Evolutionary conservation across 1,140 invertebrate genomes (phyloP), one percentile per base, ranked within the genome.

Genomic region (Neodiprion fabricii): DNA sequence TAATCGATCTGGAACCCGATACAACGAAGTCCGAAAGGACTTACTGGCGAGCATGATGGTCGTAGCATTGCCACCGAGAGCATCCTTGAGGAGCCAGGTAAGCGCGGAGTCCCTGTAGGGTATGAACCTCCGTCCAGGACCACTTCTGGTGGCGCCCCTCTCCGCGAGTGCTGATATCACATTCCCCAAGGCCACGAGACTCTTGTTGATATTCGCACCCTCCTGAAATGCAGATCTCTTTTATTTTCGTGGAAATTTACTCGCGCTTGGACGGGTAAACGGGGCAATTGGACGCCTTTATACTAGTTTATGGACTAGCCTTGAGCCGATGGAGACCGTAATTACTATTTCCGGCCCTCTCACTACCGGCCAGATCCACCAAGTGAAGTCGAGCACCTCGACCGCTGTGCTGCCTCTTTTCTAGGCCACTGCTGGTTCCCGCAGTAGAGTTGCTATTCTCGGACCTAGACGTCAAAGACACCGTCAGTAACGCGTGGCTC

Each of bases 141-240:
- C 84, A 75, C 80, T 83, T 75, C 86, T 85, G 28, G 84, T 84
- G 71, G 84, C 86, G 11, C 89, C 89, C 88, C 81, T 79, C 87
- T 88, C 89, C 92, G 93, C 94, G 77, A 95, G 87, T 21, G 93
- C 91, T 28, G 93, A 94, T 80, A 95, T 95, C 48, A 95, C 94
- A 86, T 94, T 95, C 76, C 94, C 93, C 40, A 95, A 87, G 65
- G 93, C 94, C 1, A 95, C 94, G 61, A 96, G 87, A 69, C 94
- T 95, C 81, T 93, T 94, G 86, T 96, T 96, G 79, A 96, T 96
- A 81, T 93, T 95, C 61, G 94, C 92, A 17, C 95, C 94, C 88
- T 95, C 94, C 84, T 94, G 77, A 72, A 80, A 79, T 68, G 75
- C 49, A 72, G 12, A 65, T 14, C 17, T 21, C 12, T 14, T 21